Evolutionary conservation across 2,113 vertebrate genomes (phyloP).

Genomic region (Pan paniscus): DNA sequence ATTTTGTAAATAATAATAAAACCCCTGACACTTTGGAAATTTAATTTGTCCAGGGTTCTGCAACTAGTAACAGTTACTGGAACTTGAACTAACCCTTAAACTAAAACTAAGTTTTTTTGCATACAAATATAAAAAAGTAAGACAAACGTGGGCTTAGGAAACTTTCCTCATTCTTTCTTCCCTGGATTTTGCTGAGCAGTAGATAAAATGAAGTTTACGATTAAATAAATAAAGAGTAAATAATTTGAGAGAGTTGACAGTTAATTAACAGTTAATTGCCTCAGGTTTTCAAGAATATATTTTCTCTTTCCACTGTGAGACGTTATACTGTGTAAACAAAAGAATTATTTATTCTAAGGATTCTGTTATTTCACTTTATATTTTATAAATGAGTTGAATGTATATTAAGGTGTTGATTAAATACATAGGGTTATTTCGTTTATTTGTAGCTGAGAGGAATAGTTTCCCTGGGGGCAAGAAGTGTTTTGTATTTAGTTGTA

Average conservation of each 20-base stretch:
- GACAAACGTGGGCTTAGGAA: not conserved
- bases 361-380: not conserved
- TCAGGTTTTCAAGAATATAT: not conserved
- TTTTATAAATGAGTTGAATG: not conserved
- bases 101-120: not conserved
- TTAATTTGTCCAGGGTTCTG: not conserved
- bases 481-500: not conserved
- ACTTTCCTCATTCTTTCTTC: not conserved
- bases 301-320: not conserved
- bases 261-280: not conserved
- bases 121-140: not conserved
- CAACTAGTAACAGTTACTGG: not conserved
- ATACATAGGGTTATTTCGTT: not conserved
- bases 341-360: not conserved
- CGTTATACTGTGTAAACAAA: not conserved
- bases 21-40: not conserved
- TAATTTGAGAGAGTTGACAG: not conserved
- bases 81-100: not conserved
- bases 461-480: not conserved
- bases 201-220: constrained; percentile 3
- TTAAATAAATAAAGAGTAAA: not conserved
- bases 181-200: not conserved
- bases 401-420: not conserved
- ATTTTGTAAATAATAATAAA: not conserved
- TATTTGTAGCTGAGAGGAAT: not conserved